phyloP scores from a whole-genome alignment of 92 coral and sea anemone species.

The Nematostella vectensis region DNA sequence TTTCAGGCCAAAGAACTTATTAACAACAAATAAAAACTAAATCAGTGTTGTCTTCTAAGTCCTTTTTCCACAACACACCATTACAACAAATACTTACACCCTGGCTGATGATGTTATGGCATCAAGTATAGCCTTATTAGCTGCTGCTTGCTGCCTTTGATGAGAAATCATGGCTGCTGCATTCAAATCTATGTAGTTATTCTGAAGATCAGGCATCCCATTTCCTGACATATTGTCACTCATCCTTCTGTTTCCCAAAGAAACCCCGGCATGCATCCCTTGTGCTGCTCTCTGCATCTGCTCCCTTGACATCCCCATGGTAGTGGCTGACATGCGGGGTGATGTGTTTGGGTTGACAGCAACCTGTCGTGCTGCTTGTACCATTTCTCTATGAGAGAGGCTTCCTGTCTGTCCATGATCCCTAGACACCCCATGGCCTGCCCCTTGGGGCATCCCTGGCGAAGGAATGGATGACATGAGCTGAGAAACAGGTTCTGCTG shows the following conservation, averaged over 20 bases:
- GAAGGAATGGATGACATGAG: not conserved
- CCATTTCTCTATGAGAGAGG: not conserved
- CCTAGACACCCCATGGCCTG: too few species aligned
- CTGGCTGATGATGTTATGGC: slow-evolving; percentile 44
- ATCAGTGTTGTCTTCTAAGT: too few species aligned
- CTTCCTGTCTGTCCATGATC: too few species aligned
- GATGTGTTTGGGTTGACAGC: not conserved
- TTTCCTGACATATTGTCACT: slow-evolving; percentile 5
- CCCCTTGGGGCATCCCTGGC: not conserved
- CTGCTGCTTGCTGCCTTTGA: slow-evolving; percentile 34
- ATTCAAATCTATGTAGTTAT: slow-evolving; percentile 44
- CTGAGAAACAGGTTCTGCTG: not conserved
- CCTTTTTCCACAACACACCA: not conserved
- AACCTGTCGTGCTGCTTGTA: not conserved
- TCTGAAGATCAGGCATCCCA: slow-evolving; percentile 27
- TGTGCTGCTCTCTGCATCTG: not conserved
- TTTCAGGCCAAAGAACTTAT: too few species aligned
- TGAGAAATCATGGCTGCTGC: slow-evolving; percentile 39
- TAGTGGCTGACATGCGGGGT: not conserved
- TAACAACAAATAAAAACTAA: too few species aligned
- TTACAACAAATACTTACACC: slow-evolving; percentile 32
- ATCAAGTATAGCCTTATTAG: slow-evolving; percentile 39
- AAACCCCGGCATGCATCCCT: slow-evolving; percentile 15
- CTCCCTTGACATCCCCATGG: not conserved
- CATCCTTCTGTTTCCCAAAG: slow-evolving; percentile 15